These are phyloP conservation scores for Pygmarrhopalites habei DNA, from an alignment of 1,140 invertebrate genomes.

Conservation along the genomic window DNA sequence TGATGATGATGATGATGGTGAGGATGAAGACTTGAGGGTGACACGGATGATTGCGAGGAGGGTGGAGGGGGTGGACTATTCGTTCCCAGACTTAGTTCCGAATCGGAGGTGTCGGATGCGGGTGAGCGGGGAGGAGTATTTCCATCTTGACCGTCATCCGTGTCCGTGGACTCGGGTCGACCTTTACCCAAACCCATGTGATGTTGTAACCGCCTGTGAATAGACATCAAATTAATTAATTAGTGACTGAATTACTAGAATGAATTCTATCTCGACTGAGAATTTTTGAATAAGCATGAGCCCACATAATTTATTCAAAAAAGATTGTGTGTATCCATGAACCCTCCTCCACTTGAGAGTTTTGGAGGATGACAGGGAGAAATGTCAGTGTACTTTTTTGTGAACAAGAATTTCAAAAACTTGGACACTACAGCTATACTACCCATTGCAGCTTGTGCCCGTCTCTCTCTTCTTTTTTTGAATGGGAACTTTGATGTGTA, in stretches of 20 bases:
- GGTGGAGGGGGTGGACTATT: constrained; percentile 35
- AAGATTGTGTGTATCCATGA: not conserved
- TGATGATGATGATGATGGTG: constrained; percentile 21
- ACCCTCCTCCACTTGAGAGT: no score
- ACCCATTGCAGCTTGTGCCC: no score
- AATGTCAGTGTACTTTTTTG: no score
- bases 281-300: not conserved
- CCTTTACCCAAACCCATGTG: constrained; percentile 32
- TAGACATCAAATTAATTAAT: not conserved
- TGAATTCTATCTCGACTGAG: not conserved
- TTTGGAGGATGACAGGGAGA: no score
- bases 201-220: constrained; percentile 33
- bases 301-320: not conserved
- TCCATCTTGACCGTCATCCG: constrained; percentile 31
- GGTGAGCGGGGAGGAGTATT: constrained; percentile 31
- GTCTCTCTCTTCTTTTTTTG: no score
- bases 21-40: constrained; percentile 15
- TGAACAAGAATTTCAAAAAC: no score
- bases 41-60: constrained; percentile 20
- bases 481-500: no score
- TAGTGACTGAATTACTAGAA: not conserved
- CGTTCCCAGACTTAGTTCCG: constrained; percentile 37
- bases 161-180: constrained; percentile 34
- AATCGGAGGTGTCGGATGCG: constrained; percentile 31
- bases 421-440: no score